Base-by-base conservation (phyloP, 2,888 invertebrate species). In the Coenonympha arcania region DNA sequence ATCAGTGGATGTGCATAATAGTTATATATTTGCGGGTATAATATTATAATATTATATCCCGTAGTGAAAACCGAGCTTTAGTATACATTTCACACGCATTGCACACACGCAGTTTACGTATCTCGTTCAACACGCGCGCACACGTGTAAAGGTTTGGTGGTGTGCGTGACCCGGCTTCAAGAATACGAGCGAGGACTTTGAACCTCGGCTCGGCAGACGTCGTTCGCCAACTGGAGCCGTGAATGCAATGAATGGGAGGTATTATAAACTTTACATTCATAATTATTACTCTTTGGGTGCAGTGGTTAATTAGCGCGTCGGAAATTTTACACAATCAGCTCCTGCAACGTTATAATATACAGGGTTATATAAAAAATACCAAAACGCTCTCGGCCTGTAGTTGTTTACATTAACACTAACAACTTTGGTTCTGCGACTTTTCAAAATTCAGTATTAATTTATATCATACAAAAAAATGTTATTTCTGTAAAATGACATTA, bases 141-240 rank as follows among this genome's bases (percentile, higher is more conserved):
- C 22, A 37, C 11, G 19, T 36, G 18, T 19, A 37, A 8, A 13
- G 15, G 22, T 9, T 15, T 44, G 49, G 41, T 43, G 36, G 54
- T 55, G 52, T 57, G 50, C 44, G 54, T 57, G 61, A 59, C 58
- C 55, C 49, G 52, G 50, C 52, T 50, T 50, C 50, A 55, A 57
- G 58, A 57, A 55, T 66, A 66, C 57, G 65, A 63, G 34, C 65
- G 63, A 55, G 67, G 63, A 66, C 70, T 69, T 60, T 65, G 70
- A 64, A 68, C 67, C 55, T 50, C 52, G 57, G 60, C 59, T 58
- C 51, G 53, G 52, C 50, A 33, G 24, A 51, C 53, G 43, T 45
- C 39, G 52, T 42, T 36, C 24, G 33, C 33, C 16, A 33, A 48
- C 50, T 50, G 46, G 57, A 57, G 34, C 46, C 41, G 47, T 53